Conservation (phyloP, 2,888 invertebrate genomes). For the Dynastes hyllus region DNA sequence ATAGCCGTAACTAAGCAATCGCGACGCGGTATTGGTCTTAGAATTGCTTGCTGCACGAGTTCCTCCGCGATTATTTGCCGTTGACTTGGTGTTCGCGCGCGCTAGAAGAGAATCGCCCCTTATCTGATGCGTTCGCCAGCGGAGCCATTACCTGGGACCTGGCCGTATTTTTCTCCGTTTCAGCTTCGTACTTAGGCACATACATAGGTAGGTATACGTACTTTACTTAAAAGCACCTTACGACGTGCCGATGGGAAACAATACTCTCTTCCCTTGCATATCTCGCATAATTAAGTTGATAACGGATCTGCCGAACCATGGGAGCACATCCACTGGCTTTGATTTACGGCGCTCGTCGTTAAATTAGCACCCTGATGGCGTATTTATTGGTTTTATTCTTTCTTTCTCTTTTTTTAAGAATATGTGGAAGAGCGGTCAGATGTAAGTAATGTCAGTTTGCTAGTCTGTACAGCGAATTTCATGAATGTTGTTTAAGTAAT, state of each 20-base stretch:
- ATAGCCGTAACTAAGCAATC: neutral
- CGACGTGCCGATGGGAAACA: slow-evolving; percentile 3
- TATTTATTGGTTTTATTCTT: no score
- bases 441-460: no score
- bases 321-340: neutral
- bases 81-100: slow-evolving; percentile 6
- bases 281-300: slow-evolving; percentile 4
- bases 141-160: neutral
- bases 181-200: neutral
- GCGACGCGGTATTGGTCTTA: slow-evolving; percentile 4
- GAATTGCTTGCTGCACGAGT: neutral
- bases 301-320: neutral
- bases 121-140: slow-evolving; percentile 7
- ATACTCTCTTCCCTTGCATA: neutral
- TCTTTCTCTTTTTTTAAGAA: no score
- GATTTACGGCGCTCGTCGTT: slow-evolving; percentile 1
- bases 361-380: neutral
- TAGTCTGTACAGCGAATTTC: no score
- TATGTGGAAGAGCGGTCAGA: no score
- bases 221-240: neutral
- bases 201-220: neutral
- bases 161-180: neutral
- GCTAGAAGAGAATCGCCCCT: neutral
- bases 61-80: neutral
- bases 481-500: no score